These are phyloP conservation scores for Scolopax rusticola DNA, from an alignment of 2,797 vertebrate genomes.

Conservation along the genomic window DNA sequence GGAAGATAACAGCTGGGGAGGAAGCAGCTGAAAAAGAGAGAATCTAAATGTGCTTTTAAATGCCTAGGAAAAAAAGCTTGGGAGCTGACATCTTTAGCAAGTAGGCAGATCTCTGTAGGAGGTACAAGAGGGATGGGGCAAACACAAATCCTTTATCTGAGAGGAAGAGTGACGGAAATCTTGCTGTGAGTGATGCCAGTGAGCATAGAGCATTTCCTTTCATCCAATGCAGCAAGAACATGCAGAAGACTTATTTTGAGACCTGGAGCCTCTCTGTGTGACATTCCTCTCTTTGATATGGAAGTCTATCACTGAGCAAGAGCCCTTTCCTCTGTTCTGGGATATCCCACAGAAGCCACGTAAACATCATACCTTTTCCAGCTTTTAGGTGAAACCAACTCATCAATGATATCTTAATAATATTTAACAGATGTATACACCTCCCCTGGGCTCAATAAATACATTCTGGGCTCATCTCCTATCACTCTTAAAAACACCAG, in stretches of 20 bases:
- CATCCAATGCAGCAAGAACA: not conserved
- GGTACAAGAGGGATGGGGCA: not conserved
- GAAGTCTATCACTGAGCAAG: not conserved
- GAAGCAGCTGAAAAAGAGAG: not conserved
- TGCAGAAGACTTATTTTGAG: not conserved
- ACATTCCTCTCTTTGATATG: not conserved
- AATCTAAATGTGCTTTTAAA: not conserved
- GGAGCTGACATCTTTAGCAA: not conserved
- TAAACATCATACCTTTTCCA: not conserved
- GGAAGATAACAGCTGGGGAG: not conserved
- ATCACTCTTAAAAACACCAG: not conserved
- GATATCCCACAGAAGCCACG: not conserved
- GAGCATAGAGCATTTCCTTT: not conserved
- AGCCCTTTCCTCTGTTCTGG: not conserved
- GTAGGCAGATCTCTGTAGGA: not conserved
- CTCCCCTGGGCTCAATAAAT: conserved; percentile 26
- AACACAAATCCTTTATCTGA: not conserved
- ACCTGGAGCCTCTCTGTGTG: not conserved
- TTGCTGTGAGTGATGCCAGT: not conserved
- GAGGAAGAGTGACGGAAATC: not conserved
- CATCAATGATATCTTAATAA: conserved; percentile 35
- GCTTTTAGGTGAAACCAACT: conserved; percentile 29
- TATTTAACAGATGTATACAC: conserved; percentile 28
- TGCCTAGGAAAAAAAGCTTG: not conserved
- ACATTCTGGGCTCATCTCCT: conserved; percentile 17